Evolutionary conservation across 2,797 vertebrate species (phyloP).

Genomic region (Pseudochromis fuscus): DNA sequence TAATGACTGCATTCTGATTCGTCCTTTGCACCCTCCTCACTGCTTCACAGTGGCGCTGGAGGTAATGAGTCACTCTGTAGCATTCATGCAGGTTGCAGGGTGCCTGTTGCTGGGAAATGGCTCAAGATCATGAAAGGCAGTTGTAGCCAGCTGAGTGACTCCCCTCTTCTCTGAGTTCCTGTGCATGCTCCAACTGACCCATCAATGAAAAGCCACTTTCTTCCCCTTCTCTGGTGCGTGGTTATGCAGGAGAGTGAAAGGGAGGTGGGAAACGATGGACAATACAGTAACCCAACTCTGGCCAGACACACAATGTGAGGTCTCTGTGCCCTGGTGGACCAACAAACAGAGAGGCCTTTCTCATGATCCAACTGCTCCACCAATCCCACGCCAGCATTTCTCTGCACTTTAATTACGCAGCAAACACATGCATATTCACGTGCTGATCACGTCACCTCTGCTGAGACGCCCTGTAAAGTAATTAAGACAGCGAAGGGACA

Average conservation of each 20-base stretch:
- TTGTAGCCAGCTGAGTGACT: constrained; percentile 73
- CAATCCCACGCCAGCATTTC: constrained; percentile 78
- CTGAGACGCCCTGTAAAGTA: constrained; percentile 45
- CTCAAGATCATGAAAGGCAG: constrained; percentile 68
- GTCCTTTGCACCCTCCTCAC: constrained; percentile 17
- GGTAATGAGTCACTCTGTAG: constrained; percentile 59
- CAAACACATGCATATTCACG: constrained; percentile 73
- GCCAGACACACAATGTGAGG: constrained; percentile 80
- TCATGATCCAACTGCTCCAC: constrained; percentile 69
- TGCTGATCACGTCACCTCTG: constrained; percentile 67
- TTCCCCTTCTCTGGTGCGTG: constrained; percentile 74
- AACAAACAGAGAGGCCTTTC: constrained; percentile 85
- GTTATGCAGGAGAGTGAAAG: constrained; percentile 66
- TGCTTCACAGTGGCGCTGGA: constrained; percentile 16
- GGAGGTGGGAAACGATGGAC: constrained; percentile 73
- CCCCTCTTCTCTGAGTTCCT: constrained; percentile 71
- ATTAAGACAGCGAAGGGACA: constrained; percentile 57
- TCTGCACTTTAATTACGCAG: constrained; percentile 72
- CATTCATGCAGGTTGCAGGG: constrained; percentile 62
- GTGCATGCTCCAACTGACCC: constrained; percentile 66
- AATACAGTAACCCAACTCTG: constrained; percentile 77
- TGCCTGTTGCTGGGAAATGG: constrained; percentile 66
- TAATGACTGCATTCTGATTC: constrained; percentile 34
- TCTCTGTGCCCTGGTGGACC: constrained; percentile 77
- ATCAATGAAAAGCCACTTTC: constrained; percentile 86